These are phyloP conservation scores for Sarcophaga peregrina DNA, from an alignment of 1,140 invertebrate genomes.

Conservation along the genomic window DNA sequence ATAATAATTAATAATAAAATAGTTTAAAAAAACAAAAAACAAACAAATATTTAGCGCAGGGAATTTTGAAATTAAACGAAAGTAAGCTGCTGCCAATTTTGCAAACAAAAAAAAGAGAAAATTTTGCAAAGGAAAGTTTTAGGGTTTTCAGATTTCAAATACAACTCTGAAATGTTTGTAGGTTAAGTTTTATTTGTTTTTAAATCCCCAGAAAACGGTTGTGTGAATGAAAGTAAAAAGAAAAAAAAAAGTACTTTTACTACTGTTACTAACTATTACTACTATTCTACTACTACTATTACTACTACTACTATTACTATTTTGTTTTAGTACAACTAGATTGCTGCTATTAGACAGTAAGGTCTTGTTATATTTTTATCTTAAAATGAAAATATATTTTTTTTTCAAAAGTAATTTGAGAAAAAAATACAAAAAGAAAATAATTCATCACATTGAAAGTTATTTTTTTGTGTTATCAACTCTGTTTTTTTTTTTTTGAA, in stretches of 20 bases:
- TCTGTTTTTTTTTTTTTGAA: too few relatives aligned
- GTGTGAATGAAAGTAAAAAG: conserved; percentile 35
- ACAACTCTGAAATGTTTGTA: conserved; percentile 3
- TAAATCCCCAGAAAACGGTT: conserved; percentile 24
- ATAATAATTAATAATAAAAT: too few relatives aligned
- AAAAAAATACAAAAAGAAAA: not conserved
- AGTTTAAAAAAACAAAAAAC: too few relatives aligned
- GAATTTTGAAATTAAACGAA: too few relatives aligned
- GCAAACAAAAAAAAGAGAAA: not conserved
- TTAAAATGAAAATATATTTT: not conserved
- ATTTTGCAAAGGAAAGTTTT: not conserved
- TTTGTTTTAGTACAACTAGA: not conserved
- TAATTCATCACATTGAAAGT: conserved; percentile 1
- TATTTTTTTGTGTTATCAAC: too few relatives aligned
- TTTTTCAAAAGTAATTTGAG: not conserved
- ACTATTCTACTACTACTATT: not conserved
- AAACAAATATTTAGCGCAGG: too few relatives aligned
- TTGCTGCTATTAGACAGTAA: conserved; percentile 17
- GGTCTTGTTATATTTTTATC: conserved; percentile 1
- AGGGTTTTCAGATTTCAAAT: not conserved
- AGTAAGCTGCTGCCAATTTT: conserved; percentile 6
- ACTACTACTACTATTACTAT: not conserved
- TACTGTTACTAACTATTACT: not conserved
- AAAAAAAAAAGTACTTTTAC: conserved; percentile 9
- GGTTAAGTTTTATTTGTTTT: conserved; percentile 41